Evolutionary conservation across 2,888 invertebrate genomes (phyloP).

Genomic region (Cephus runcator): DNA sequence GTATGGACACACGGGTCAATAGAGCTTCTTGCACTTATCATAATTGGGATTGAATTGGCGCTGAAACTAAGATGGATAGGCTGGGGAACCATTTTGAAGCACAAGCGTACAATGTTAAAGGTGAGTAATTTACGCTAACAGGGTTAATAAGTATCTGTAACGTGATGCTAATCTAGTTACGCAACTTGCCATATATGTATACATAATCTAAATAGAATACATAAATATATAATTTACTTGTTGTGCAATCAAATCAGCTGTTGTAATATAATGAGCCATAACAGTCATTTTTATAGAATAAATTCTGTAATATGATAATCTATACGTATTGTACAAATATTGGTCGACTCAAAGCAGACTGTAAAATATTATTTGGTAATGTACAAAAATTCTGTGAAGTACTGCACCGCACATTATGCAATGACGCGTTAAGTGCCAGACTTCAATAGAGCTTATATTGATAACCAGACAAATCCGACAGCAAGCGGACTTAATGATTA

Average conservation of each 20-base stretch:
- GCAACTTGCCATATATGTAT: background rate
- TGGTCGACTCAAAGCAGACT: no score
- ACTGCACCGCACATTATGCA: constrained; percentile 15
- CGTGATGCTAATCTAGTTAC: constrained; percentile 14
- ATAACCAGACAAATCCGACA: constrained; percentile 32
- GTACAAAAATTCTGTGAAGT: no score
- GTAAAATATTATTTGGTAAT: no score
- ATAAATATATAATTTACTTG: no score
- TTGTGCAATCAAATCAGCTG: no score
- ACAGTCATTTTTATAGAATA: no score
- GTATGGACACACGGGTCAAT: constrained; percentile 84
- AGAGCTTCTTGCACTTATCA: constrained; percentile 79
- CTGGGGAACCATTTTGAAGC: constrained; percentile 82
- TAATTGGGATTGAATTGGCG: constrained; percentile 82
- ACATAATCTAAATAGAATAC: no score
- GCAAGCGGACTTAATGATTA: background rate
- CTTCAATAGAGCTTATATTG: constrained; percentile 27
- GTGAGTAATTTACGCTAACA: constrained; percentile 63
- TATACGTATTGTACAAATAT: no score
- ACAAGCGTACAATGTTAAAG: constrained; percentile 87
- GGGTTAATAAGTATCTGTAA: constrained; percentile 12
- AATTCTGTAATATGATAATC: no score
- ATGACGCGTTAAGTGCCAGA: constrained; percentile 14
- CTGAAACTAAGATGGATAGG: constrained; percentile 89
- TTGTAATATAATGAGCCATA: no score